Conservation (phyloP, 2,888 invertebrate species). For the Mythimna albipuncta region DNA sequence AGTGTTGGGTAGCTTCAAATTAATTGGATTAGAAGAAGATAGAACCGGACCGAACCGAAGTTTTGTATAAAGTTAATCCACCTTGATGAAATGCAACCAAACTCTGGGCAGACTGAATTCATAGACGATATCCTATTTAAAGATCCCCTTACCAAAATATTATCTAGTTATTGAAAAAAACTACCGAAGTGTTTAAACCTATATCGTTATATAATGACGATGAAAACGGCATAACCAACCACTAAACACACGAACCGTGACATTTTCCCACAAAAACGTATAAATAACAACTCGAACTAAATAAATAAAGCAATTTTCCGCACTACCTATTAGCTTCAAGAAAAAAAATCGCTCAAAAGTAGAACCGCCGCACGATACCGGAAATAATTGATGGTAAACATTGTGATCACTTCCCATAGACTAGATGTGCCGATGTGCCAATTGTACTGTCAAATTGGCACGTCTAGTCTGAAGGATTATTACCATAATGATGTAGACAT, state of each 20-base stretch:
- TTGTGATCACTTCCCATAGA: slow-evolving; percentile 59
- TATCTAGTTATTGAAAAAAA: neutral
- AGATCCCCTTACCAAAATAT: neutral
- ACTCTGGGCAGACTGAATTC: neutral
- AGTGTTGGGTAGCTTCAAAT: neutral
- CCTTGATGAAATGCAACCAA: neutral
- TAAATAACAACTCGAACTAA: slow-evolving; percentile 40
- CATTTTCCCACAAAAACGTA: slow-evolving; percentile 34
- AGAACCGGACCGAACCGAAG: neutral
- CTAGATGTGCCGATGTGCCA: slow-evolving; percentile 26
- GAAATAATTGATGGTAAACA: slow-evolving; percentile 70
- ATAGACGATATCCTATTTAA: neutral
- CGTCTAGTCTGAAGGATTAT: no score
- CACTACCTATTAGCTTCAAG: slow-evolving; percentile 32
- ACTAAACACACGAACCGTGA: slow-evolving; percentile 1
- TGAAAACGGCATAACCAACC: neutral
- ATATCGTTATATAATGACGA: neutral
- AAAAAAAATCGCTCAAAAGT: slow-evolving; percentile 47
- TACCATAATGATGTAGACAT: neutral
- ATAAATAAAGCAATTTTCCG: slow-evolving; percentile 58
- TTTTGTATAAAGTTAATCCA: neutral
- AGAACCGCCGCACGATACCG: slow-evolving; percentile 52
- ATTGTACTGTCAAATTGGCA: neutral
- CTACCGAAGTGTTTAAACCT: neutral
- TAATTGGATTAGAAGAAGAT: no score